These are phyloP conservation scores for Amyelois transitella DNA, from an alignment of 1,140 invertebrate species.

Conservation along the genomic window DNA sequence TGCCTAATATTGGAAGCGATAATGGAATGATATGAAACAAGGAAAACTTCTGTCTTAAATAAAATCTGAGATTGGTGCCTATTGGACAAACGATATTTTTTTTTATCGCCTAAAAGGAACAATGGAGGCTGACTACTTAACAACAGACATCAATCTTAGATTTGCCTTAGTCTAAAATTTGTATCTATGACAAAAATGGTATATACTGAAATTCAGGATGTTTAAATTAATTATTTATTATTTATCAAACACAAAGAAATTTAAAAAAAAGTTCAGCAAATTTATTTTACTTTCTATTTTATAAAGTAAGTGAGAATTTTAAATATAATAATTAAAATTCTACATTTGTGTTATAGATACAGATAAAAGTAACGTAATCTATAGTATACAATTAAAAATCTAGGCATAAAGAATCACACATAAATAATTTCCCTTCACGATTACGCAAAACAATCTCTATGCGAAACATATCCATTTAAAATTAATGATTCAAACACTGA, in stretches of 20 bases:
- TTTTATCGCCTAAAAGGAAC: slow-evolving; percentile 7
- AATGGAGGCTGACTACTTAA: not conserved
- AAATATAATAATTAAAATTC: not conserved
- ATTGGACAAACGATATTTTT: slow-evolving; percentile 23
- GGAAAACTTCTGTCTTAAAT: slow-evolving; percentile 23
- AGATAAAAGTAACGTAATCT: slow-evolving; percentile 34
- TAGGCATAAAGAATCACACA: slow-evolving; percentile 66
- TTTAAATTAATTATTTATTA: too few relatives aligned
- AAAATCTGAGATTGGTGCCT: slow-evolving; percentile 25
- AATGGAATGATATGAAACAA: slow-evolving; percentile 44
- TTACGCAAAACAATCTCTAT: slow-evolving; percentile 61
- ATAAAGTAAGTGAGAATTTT: too few relatives aligned
- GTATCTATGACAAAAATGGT: slow-evolving; percentile 17
- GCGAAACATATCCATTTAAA: slow-evolving; percentile 39
- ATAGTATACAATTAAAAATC: slow-evolving; percentile 35
- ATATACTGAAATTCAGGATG: too few relatives aligned
- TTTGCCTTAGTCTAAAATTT: slow-evolving; percentile 25
- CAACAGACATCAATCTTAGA: slow-evolving; percentile 33
- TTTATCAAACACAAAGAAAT: not conserved
- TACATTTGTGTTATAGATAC: slow-evolving; percentile 19
- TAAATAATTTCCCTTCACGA: slow-evolving; percentile 65
- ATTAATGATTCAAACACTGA: slow-evolving; percentile 43
- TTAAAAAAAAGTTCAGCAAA: too few relatives aligned
- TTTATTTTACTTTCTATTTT: too few relatives aligned
- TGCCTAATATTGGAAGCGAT: slow-evolving; percentile 37